phyloP scores from a whole-genome alignment of 2,113 vertebrate genomes.

The Paradisaea rubra region DNA sequence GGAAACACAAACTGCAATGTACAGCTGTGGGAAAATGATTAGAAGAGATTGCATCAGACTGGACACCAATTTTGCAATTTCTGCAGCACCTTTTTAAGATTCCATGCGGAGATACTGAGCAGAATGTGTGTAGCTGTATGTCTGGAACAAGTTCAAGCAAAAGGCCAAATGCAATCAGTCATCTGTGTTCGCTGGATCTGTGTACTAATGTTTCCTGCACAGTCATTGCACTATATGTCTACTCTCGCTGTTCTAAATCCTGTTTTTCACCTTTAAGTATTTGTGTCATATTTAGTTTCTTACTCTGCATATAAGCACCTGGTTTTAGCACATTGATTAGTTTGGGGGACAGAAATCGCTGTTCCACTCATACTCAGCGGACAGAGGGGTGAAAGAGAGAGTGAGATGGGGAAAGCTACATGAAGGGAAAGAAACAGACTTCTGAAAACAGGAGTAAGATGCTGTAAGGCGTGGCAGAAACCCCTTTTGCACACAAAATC shows the following conservation, averaged over 20 bases:
- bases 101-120: background rate
- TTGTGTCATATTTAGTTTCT: background rate
- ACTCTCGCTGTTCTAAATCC: background rate
- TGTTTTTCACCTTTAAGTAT: background rate
- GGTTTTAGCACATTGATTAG: background rate
- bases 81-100: constrained; percentile 55
- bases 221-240: background rate
- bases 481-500: background rate
- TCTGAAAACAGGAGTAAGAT: background rate
- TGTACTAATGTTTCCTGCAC: constrained; percentile 2
- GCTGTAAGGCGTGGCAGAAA: background rate
- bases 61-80: constrained; percentile 24
- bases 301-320: background rate
- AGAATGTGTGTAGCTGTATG: background rate
- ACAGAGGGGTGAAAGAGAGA: background rate
- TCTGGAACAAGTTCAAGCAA: constrained; percentile 28
- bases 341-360: background rate
- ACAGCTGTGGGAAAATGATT: background rate
- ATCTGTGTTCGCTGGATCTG: background rate
- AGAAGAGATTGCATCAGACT: constrained; percentile 27
- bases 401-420: background rate
- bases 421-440: background rate
- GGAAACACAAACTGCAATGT: background rate
- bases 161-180: constrained; percentile 8
- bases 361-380: background rate